phyloP scores from a whole-genome alignment of 2,797 vertebrate genomes.

The Alfaro cultratus region DNA sequence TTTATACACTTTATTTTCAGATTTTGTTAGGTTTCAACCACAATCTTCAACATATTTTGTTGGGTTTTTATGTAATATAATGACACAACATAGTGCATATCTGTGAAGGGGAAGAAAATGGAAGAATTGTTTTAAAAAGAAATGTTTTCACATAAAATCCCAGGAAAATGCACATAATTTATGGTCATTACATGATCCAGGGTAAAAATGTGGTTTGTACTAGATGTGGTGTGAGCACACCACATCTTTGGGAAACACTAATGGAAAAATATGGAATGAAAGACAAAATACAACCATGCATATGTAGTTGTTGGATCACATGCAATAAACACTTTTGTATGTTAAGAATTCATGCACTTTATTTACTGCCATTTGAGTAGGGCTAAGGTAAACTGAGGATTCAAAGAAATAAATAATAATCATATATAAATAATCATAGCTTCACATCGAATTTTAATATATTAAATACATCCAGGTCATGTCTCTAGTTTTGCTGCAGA shows the following conservation, averaged over 20 bases:
- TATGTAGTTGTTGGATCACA: neutral
- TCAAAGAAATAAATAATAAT: neutral
- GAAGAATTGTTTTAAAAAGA: neutral
- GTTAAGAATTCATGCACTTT: neutral
- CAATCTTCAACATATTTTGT: neutral
- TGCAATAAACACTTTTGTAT: neutral
- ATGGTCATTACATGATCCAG: neutral
- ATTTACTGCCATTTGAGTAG: neutral
- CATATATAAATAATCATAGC: neutral
- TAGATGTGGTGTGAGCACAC: neutral
- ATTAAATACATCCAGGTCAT: neutral
- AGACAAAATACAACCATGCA: neutral
- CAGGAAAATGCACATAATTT: neutral
- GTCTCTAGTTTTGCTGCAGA: constrained; percentile 1
- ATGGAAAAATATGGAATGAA: neutral
- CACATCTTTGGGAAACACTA: neutral
- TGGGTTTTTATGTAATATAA: neutral
- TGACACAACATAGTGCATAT: neutral
- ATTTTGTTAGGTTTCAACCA: neutral
- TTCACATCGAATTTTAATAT: neutral
- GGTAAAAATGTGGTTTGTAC: neutral
- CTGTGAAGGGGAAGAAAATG: neutral
- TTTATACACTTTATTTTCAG: neutral
- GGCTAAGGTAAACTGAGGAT: neutral
- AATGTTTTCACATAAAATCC: neutral